Conservation (phyloP, 2,888 invertebrate species). For the Unio delphinus region DNA sequence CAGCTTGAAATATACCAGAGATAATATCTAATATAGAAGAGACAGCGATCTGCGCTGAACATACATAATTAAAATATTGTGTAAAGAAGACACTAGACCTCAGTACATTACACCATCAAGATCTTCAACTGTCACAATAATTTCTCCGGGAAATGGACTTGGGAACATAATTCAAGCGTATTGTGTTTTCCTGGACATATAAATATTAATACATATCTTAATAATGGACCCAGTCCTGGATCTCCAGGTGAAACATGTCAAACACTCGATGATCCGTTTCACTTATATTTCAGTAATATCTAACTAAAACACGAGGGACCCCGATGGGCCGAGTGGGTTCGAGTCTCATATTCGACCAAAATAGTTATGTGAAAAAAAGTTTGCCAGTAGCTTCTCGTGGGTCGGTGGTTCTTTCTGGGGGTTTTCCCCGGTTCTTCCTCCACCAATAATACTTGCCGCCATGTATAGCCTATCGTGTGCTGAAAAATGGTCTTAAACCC, state of each 20-base stretch:
- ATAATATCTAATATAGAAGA: conserved; percentile 9
- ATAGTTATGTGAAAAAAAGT: too few species aligned
- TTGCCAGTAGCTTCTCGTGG: too few species aligned
- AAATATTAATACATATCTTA: conserved; percentile 11
- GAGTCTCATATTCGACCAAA: too few species aligned
- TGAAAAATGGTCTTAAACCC: too few species aligned
- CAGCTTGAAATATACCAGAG: not conserved
- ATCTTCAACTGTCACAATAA: conserved; percentile 14
- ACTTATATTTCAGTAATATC: conserved; percentile 15
- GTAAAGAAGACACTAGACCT: conserved; percentile 5
- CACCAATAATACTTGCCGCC: too few species aligned
- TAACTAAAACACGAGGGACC: not conserved
- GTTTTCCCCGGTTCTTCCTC: too few species aligned
- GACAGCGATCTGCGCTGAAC: conserved; percentile 2
- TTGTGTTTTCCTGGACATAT: conserved; percentile 15
- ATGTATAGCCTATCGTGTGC: too few species aligned
- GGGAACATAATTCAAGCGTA: conserved; percentile 17
- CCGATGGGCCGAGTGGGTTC: too few species aligned
- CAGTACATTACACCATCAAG: conserved; percentile 15
- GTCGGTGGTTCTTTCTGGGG: too few species aligned
- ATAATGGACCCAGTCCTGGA: conserved; percentile 4
- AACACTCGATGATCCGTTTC: conserved; percentile 23
- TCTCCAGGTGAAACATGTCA: conserved; percentile 13
- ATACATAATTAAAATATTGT: conserved; percentile 10
- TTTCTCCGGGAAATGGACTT: conserved; percentile 18